Conservation (phyloP, 2,888 invertebrate species). For the Acrobasis repandana region DNA sequence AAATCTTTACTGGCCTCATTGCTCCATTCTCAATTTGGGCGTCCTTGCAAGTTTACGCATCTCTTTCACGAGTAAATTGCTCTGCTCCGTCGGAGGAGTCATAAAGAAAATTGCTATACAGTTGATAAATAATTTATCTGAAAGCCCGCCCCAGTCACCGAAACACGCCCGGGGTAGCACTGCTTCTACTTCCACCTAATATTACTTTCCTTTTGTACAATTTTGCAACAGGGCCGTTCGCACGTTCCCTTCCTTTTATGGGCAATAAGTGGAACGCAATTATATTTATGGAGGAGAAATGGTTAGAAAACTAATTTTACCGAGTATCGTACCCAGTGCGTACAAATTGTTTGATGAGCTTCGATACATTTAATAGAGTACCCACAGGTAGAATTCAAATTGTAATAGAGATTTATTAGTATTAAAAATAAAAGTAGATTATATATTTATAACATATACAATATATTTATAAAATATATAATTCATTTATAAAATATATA, state of each 20-base stretch:
- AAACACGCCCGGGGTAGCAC: conserved; percentile 71
- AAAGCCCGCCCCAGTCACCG: conserved; percentile 81
- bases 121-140: conserved; percentile 84
- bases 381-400: not conserved
- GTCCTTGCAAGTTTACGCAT: conserved; percentile 82
- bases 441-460: no score
- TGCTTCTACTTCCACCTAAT: conserved; percentile 76
- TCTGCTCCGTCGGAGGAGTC: conserved; percentile 81
- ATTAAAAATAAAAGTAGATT: no score
- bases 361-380: conserved; percentile 25
- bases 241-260: conserved; percentile 82
- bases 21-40: conserved; percentile 75
- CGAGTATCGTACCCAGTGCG: conserved; percentile 62
- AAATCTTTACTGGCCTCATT: conserved; percentile 71
- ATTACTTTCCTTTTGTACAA: conserved; percentile 83
- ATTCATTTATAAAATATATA: no score
- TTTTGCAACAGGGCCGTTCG: conserved; percentile 81
- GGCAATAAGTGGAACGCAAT: conserved; percentile 83
- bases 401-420: not conserved
- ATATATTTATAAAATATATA: no score
- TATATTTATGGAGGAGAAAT: conserved; percentile 80
- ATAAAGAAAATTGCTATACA: conserved; percentile 84
- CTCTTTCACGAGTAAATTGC: conserved; percentile 81
- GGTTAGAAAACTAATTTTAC: conserved; percentile 79
- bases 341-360: conserved; percentile 43